Percentiles rank a stretch among this genome's conserved stretches.
phyloP scores from a whole-genome alignment of 1,140 invertebrate genomes.

The Oedothorax gibbosus region DNA sequence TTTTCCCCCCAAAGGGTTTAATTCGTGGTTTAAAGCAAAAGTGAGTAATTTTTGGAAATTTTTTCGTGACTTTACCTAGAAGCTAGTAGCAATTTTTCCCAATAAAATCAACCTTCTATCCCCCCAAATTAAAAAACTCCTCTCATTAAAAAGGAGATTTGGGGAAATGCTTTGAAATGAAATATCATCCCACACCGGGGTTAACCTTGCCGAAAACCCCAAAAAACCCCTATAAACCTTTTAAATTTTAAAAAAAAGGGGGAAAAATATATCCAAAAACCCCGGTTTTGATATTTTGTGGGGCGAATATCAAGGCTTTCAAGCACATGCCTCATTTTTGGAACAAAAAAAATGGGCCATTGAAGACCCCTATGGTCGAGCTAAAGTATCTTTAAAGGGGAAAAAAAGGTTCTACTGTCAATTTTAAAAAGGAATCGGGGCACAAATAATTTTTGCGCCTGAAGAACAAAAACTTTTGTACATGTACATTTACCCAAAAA shows the following conservation, averaged over 20 bases:
- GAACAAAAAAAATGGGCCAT: no score
- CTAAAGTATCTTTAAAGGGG: no score
- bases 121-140: not conserved
- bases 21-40: constrained; percentile 44
- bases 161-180: constrained; percentile 4
- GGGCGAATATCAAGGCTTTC: no score
- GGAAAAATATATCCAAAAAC: no score
- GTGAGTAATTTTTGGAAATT: constrained; percentile 12
- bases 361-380: no score
- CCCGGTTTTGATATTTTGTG: no score
- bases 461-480: no score
- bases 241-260: not conserved
- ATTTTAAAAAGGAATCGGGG: no score
- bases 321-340: no score
- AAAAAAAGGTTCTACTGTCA: no score
- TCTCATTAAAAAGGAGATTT: not conserved
- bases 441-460: no score
- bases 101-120: constrained; percentile 27
- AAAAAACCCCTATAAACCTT: not conserved
- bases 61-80: constrained; percentile 38
- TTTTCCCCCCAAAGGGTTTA: constrained; percentile 7
- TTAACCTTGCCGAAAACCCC: not conserved
- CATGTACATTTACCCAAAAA: no score
- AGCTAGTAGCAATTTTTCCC: constrained; percentile 17
- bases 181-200: constrained; percentile 11